Base-by-base conservation (phyloP, 2,113 vertebrate genomes). In the Varanus komodoensis region DNA sequence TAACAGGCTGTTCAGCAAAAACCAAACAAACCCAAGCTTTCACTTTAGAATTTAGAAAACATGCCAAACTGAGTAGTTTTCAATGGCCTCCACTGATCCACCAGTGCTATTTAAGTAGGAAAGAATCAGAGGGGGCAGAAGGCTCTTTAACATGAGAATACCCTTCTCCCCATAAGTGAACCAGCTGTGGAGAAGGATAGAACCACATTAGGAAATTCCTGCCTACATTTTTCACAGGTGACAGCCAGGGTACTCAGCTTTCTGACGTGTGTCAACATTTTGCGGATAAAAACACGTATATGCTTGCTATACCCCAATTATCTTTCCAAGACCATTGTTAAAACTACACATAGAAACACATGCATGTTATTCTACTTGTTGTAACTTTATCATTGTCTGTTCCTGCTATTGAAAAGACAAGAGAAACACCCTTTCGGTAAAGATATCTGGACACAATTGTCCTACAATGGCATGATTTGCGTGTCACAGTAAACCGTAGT, bases 1-100 rank as follows among this genome's bases (percentile, higher is more conserved):
- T 68, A 92, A 86, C 74, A 21, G 32, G 86, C 11, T 50, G 64
- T 87, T 92, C 64, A 89, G 38, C 38, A 44, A 44, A 44, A 44
- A 44, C 38, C 52, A 87, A 71, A 29, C 34, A 85, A 89, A 81
- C 71, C 75, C 48, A 89, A 88, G 67, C 73, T 91, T 95, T 92
- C 78, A 48, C 34, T 84, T 29, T 71, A 89, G 32, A 93, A 89
- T 50, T 17, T 52, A 77, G 82, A 57, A 91, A 89, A 91, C 52
- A 61, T 73, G 88, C 11, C 27, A 67, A 6, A 19, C 87, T 57
- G 91, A 68, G 61, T 32, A 90, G 91, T 61, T 86, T 88, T 73
- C 5, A 57, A 87, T 44, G 38, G 3, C 8, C 27, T 81, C 67
- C 0, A 6, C 27, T 21, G n/a, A 32, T 52, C 38, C 25, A 38